These are phyloP conservation scores for Antheraea pernyi DNA, from an alignment of 1,140 invertebrate genomes.

Conservation along the genomic window DNA sequence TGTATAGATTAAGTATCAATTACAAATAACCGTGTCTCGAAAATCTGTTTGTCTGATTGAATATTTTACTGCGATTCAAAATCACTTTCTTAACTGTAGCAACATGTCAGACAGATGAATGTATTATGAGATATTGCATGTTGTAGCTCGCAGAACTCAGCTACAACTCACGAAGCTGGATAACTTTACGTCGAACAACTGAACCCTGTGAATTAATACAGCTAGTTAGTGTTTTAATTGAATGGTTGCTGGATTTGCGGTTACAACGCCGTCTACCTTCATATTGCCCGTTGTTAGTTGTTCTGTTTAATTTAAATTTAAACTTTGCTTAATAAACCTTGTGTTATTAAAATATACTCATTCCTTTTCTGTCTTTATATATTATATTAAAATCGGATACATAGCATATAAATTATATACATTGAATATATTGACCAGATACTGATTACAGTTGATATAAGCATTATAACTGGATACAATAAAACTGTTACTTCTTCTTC, in stretches of 20 bases:
- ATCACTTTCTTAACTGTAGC: background rate
- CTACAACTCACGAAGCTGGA: background rate
- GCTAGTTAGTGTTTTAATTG: background rate
- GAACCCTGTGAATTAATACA: slow-evolving; percentile 9
- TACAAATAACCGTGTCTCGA: background rate
- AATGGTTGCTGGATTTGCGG: background rate
- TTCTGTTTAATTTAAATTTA: background rate
- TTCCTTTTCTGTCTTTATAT: too few species aligned
- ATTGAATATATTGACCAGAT: too few species aligned
- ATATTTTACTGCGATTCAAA: background rate
- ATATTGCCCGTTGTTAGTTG: too few species aligned
- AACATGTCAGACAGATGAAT: background rate
- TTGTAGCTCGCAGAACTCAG: background rate
- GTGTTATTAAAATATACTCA: too few species aligned
- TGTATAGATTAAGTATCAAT: background rate
- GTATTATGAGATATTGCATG: background rate
- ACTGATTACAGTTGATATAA: too few species aligned
- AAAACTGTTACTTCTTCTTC: too few species aligned
- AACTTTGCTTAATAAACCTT: background rate
- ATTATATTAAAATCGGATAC: too few species aligned
- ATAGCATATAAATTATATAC: too few species aligned
- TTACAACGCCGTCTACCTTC: background rate
- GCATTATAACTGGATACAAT: too few species aligned
- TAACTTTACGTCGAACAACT: background rate
- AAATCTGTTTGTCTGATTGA: background rate